Evolutionary conservation across 2,888 invertebrate genomes (phyloP), one percentile per base, ranked within the genome.

Genomic region (Artemia sp.): DNA sequence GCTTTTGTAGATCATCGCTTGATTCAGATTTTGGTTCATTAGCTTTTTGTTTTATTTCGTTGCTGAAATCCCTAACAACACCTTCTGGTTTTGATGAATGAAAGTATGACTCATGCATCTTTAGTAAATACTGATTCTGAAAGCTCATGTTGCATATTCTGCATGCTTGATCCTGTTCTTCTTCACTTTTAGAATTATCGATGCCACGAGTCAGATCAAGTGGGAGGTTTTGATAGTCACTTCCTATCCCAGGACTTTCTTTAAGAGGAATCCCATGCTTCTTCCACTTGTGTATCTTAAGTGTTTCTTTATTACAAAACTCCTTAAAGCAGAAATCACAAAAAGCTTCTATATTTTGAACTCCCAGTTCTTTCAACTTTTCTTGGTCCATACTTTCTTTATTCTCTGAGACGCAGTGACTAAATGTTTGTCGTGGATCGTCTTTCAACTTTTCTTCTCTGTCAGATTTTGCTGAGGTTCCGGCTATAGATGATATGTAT

Each of bases 241-340:
- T 68, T 38, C 38, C 24, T 51, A 19, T 12, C 19, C 66, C 51
- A n/a, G 12, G 58, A 8, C 11, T 68, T n/a, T 71, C 71, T 19
- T 11, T 51, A 11, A 68, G 67, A 0, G 19, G 67, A 52, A 93
- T 86, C 0, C 93, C 93, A 78, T 96, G 95, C n/a, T 90, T 85
- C 77, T 92, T 90, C 80, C 90, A 86, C 76, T 93, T 91, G 79
- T 96, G 96, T 68, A 91, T 90, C 70, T 90, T 83, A 66, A 96
- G 82, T 77, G 93, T 93, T 77, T 92, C 92, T 78, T 92, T 92
- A 77, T 92, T 93, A 78, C 90, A 91, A 77, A 92, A 92, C 78
- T 92, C 92, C 77, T 92, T 91, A 79, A 90, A 89, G 78, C 93
- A 93, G 71, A 92, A 85, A 78, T 92, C 91, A 78, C 93, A 93